Evolutionary conservation across 2,797 vertebrate species (phyloP).

Genomic region (Poecilia velifera): DNA sequence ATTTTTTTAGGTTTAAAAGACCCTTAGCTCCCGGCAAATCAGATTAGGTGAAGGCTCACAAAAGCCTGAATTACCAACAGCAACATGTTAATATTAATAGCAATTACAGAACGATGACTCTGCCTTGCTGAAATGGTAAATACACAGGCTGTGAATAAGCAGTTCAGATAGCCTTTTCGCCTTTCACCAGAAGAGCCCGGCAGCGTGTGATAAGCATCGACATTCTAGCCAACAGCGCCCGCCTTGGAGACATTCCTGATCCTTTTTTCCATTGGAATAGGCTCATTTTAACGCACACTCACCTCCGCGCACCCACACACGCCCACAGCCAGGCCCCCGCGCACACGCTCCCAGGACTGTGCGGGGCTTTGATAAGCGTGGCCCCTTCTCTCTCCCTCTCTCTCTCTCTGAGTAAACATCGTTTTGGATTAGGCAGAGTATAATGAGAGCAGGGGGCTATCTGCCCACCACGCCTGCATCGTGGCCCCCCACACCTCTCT

Average conservation of each 20-base stretch:
- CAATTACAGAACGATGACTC: constrained; percentile 63
- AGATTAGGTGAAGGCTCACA: constrained; percentile 25
- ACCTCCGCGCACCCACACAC: constrained; percentile 31
- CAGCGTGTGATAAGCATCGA: constrained; percentile 75
- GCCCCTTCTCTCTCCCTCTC: constrained; percentile 71
- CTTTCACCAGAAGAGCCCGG: constrained; percentile 71
- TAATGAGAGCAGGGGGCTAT: constrained; percentile 85
- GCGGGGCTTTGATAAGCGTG: constrained; percentile 80
- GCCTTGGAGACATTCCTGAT: constrained; percentile 78
- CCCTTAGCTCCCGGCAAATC: constrained; percentile 21
- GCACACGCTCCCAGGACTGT: constrained; percentile 65
- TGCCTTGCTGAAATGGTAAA: constrained; percentile 60
- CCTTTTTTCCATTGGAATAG: constrained; percentile 80
- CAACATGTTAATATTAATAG: constrained; percentile 58
- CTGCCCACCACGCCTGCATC: constrained; percentile 85
- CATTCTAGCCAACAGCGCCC: constrained; percentile 77
- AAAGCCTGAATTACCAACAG: constrained; percentile 50
- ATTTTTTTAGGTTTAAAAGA: constrained; percentile 29
- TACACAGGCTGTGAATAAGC: constrained; percentile 66
- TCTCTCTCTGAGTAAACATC: constrained; percentile 83
- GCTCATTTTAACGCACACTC: constrained; percentile 70
- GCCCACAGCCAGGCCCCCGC: constrained; percentile 30
- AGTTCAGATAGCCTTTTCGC: constrained; percentile 71
- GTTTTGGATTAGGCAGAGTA: constrained; percentile 84
- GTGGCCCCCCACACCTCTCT: constrained; percentile 86